Evolutionary conservation across 92 coral and sea anemone genomes (phyloP).

Genomic region (Epizoanthus stellaris): DNA sequence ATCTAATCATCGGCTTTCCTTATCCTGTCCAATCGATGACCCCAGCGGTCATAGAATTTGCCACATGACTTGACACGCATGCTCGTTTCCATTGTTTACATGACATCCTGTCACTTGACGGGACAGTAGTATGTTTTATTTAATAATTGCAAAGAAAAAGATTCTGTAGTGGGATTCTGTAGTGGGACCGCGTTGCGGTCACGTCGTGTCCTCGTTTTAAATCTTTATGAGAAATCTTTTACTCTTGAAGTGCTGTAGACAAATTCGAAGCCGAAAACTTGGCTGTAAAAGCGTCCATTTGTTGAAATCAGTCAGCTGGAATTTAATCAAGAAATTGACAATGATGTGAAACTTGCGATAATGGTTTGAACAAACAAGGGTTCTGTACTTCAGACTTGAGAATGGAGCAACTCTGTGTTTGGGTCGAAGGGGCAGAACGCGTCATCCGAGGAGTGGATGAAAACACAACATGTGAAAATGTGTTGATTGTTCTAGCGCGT

Average conservation of each 20-base stretch:
- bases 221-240: not conserved
- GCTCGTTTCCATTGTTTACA: not conserved
- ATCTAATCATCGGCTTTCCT: constrained; percentile 4
- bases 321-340: not conserved
- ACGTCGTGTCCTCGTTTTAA: not conserved
- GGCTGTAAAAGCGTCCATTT: not conserved
- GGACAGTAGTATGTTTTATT: constrained; percentile 10
- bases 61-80: constrained; percentile 1
- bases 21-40: not conserved
- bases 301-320: not conserved
- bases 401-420: constrained; percentile 66
- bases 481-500: constrained; percentile 77
- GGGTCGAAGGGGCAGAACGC: constrained; percentile 88
- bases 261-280: not conserved
- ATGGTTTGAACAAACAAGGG: constrained; percentile 2
- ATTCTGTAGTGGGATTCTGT: constrained; percentile 18
- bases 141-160: not conserved
- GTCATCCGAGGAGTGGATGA: constrained; percentile 85
- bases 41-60: not conserved
- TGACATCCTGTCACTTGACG: not conserved
- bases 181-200: not conserved
- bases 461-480: constrained; percentile 85
- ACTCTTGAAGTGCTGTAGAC: too few species aligned
- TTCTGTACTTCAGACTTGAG: not conserved
- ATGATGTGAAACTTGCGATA: constrained; percentile 3